phyloP scores from a whole-genome alignment of 2,113 vertebrate genomes.

The Bos javanicus region DNA sequence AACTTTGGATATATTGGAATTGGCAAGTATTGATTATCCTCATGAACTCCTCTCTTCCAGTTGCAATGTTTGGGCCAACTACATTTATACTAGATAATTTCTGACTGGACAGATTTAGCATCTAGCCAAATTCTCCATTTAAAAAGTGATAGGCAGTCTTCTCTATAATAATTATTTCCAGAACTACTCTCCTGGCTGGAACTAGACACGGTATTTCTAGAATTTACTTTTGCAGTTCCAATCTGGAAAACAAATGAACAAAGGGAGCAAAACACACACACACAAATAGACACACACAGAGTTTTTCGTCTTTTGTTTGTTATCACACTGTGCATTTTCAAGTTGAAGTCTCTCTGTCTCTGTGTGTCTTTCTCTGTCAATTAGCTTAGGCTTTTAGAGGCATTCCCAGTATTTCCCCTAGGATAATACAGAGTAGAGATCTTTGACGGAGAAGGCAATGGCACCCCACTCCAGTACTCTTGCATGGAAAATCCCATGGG shows the following conservation, averaged over 20 bases:
- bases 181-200: background rate
- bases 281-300: background rate
- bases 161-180: background rate
- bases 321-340: background rate
- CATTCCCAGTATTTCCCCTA: background rate
- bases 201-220: background rate
- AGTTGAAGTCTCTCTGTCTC: background rate
- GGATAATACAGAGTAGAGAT: background rate
- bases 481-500: too few species aligned
- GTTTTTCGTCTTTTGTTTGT: background rate
- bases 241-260: background rate
- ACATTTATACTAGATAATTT: background rate
- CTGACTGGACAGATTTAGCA: background rate
- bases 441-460: background rate
- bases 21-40: background rate
- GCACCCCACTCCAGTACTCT: too few species aligned
- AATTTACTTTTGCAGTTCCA: background rate
- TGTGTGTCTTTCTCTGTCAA: background rate
- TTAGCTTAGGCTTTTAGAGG: background rate
- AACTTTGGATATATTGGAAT: background rate
- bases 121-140: background rate
- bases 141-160: background rate
- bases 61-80: background rate
- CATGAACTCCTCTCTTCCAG: background rate
- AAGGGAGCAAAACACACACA: background rate